A percentile compares a stretch with the other conserved stretches of the same genome.
phyloP scores from a whole-genome alignment of 2,888 invertebrate species.

The Drosophila buzzatii region DNA sequence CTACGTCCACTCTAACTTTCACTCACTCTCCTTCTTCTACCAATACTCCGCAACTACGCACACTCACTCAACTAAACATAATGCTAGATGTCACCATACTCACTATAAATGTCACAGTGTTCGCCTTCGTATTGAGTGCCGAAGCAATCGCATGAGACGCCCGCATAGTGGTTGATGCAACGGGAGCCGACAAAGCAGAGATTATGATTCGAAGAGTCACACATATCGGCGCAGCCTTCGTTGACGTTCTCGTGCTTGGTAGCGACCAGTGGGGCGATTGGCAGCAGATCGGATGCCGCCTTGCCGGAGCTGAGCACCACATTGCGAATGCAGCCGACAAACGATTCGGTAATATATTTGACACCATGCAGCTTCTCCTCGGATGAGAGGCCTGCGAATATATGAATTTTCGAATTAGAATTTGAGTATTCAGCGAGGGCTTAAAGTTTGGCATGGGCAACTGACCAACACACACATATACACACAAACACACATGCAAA shows the following conservation, averaged over 20 bases:
- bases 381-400: slow-evolving; percentile 90
- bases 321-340: slow-evolving; percentile 95
- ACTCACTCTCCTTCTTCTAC: background rate
- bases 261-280: slow-evolving; percentile 93
- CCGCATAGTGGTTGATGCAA: slow-evolving; percentile 96
- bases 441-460: slow-evolving; percentile 45
- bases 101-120: slow-evolving; percentile 96
- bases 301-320: slow-evolving; percentile 94
- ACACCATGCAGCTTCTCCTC: slow-evolving; percentile 95
- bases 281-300: slow-evolving; percentile 92
- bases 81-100: slow-evolving; percentile 73
- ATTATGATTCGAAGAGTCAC: slow-evolving; percentile 92
- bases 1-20: background rate
- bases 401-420: slow-evolving; percentile 20
- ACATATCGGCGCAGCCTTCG: slow-evolving; percentile 95
- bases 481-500: slow-evolving; percentile 43
- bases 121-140: slow-evolving; percentile 96
- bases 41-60: too few species aligned
- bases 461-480: slow-evolving; percentile 40
- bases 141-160: slow-evolving; percentile 96
- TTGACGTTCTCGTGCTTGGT: slow-evolving; percentile 95
- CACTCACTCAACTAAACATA: background rate
- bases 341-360: slow-evolving; percentile 96
- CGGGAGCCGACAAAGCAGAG: slow-evolving; percentile 94
- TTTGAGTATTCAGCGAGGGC: slow-evolving; percentile 9